Base-by-base conservation (phyloP, 2,113 vertebrate genomes). In the Tenebrosternarchus preto region DNA sequence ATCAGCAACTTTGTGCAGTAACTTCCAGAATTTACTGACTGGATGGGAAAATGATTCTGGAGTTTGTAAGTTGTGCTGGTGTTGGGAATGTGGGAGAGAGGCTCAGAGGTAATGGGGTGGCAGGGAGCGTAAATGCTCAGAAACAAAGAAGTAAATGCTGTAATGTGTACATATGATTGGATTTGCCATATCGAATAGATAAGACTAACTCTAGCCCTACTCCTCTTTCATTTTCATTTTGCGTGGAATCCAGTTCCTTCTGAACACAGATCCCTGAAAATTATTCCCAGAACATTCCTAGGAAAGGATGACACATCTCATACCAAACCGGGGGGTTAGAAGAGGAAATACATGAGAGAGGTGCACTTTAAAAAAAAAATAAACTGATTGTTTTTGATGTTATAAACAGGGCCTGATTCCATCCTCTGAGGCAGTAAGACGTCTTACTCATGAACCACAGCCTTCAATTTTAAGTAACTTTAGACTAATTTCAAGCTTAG, bases 251-350 rank as follows among this genome's bases (percentile, higher is more conserved):
- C 78, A 70, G 27, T 64, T 53, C 50, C 70, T 57, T 73, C 70
- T 64, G 70, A 80, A 74, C 60, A 16, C 78, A 66, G 60, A 80
- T 73, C 70, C 78, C 78, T 46, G 78, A 71, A 80, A 80, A 80
- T 73, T 46, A 80, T 73, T 80, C 59, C 78, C 60, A 80, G 78
- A 80, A 73, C 59, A 80, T 80, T 80, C 78, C 78, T 69, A 73
- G 69, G 63, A 78, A 24, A 43, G 78, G 64, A 73, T 39, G 29
- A 68, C 46, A 24, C 16, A 71, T 83, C 69, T 67, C 71, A 60
- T 63, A 55, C 72, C 50, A 76, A 36, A 69, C n/a, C 50, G 55
- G 79, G 70, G 50, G 63, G 61, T 11, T 22, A 16, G 24, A 68
- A 33, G 43, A 29, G 27, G 61, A 56, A 27, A 77, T 57, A 64